phyloP scores from a whole-genome alignment of 2,797 vertebrate species.

The Nannoperca australis region DNA sequence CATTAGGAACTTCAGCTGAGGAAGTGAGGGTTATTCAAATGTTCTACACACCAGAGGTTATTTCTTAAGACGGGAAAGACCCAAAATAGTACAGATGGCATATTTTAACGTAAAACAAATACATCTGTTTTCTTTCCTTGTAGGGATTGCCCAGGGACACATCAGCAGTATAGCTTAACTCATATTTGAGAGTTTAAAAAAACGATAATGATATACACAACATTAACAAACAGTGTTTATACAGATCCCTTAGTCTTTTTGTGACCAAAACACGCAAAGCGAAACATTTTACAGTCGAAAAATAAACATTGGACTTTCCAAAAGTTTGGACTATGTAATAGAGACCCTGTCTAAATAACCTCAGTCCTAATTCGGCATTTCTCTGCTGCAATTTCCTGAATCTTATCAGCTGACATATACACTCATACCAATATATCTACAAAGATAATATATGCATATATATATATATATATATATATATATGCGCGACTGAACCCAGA shows the following conservation, averaged over 20 bases:
- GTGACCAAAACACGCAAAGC: neutral
- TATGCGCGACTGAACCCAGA: neutral
- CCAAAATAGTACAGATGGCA: neutral
- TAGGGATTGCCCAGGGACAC: neutral
- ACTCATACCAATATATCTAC: neutral
- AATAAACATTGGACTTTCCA: no score
- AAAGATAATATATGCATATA: neutral
- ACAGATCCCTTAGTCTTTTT: neutral
- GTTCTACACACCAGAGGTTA: slow-evolving; percentile 24
- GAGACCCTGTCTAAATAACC: no score
- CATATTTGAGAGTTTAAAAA: neutral
- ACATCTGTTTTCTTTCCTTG: neutral
- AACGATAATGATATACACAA: neutral
- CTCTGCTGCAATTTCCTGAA: neutral
- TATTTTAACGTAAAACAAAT: neutral
- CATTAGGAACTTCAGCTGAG: slow-evolving; percentile 50
- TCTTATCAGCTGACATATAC: neutral
- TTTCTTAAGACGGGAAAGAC: neutral
- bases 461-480: no score
- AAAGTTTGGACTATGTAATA: no score
- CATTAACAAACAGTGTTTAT: neutral
- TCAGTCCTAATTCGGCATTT: neutral
- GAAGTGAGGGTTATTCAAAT: slow-evolving; percentile 56
- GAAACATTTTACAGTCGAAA: no score
- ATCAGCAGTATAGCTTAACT: neutral